Evolutionary conservation across 2,888 invertebrate genomes (phyloP).

Genomic region (Melanostoma mellinum): DNA sequence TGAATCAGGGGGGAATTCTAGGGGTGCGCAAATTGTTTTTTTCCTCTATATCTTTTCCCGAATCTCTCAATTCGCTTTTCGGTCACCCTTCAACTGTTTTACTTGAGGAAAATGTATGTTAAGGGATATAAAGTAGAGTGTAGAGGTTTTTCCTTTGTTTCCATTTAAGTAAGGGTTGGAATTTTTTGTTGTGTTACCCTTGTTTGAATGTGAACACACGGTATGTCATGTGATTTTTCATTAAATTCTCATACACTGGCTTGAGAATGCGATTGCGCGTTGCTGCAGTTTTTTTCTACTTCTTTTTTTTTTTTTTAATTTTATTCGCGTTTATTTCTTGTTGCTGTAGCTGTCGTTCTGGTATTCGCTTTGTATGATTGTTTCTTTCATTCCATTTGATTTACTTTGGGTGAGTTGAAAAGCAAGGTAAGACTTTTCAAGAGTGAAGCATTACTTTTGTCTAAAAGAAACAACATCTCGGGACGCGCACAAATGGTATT

Average conservation of each 20-base stretch:
- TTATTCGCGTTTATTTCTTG: slow-evolving; percentile 21
- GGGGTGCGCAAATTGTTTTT: slow-evolving; percentile 60
- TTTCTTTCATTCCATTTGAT: slow-evolving; percentile 16
- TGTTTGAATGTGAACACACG: slow-evolving; percentile 6
- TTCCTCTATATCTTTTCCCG: slow-evolving; percentile 20
- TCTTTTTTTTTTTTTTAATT: not conserved
- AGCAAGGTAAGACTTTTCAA: slow-evolving; percentile 3
- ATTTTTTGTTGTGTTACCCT: slow-evolving; percentile 32
- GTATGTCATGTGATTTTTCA: slow-evolving; percentile 65
- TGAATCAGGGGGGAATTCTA: slow-evolving; percentile 10
- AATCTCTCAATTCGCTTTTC: slow-evolving; percentile 9
- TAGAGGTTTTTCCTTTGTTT: too few relatives aligned
- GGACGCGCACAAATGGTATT: slow-evolving; percentile 29
- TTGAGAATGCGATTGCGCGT: slow-evolving; percentile 60
- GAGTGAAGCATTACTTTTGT: not conserved
- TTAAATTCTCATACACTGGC: slow-evolving; percentile 45
- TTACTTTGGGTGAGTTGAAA: slow-evolving; percentile 14
- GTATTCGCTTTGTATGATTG: not conserved
- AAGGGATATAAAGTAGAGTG: too few relatives aligned
- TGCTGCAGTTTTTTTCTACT: slow-evolving; percentile 61
- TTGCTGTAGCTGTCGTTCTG: slow-evolving; percentile 16
- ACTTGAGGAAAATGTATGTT: too few relatives aligned
- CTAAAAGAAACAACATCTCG: slow-evolving; percentile 22
- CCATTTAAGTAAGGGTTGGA: slow-evolving; percentile 38
- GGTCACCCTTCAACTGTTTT: not conserved